These are phyloP conservation scores for Philopedon plagiatum DNA, from an alignment of 2,888 invertebrate species.

Conservation along the genomic window DNA sequence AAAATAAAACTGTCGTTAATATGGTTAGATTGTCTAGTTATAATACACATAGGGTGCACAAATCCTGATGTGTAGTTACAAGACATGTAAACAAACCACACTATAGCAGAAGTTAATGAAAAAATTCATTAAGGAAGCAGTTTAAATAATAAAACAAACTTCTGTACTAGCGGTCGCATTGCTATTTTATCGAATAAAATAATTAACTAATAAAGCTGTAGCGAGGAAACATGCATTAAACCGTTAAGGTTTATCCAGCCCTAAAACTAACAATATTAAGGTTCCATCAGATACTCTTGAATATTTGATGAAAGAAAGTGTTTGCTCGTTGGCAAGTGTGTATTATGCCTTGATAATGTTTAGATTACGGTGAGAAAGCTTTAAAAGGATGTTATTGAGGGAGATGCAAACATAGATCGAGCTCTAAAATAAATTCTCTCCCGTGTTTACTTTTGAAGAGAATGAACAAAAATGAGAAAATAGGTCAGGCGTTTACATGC, in stretches of 20 bases:
- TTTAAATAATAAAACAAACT: neutral
- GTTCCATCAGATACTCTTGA: slow-evolving; percentile 49
- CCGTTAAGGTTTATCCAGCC: slow-evolving; percentile 12
- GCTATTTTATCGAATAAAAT: neutral
- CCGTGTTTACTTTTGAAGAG: slow-evolving; percentile 34
- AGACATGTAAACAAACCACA: too few species aligned
- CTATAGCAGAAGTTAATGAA: too few species aligned
- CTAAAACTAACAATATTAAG: slow-evolving; percentile 48
- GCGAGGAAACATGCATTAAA: slow-evolving; percentile 13
- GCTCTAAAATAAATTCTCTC: slow-evolving; percentile 44
- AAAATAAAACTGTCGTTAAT: too few species aligned
- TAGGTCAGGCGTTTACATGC: slow-evolving; percentile 26
- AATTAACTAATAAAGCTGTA: slow-evolving; percentile 3
- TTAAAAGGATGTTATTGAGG: slow-evolving; percentile 51
- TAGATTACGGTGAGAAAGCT: slow-evolving; percentile 46
- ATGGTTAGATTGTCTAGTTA: too few species aligned
- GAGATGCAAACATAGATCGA: slow-evolving; percentile 51
- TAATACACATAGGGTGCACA: too few species aligned
- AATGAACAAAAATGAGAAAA: slow-evolving; percentile 40
- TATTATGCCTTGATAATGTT: slow-evolving; percentile 51
- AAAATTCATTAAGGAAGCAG: neutral
- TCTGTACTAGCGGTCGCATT: neutral
- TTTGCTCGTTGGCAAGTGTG: slow-evolving; percentile 48
- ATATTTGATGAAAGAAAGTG: slow-evolving; percentile 50
- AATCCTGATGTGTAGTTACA: too few species aligned